Evolutionary conservation across 2,797 vertebrate species (phyloP).

Genomic region (Neosalanx taihuensis): DNA sequence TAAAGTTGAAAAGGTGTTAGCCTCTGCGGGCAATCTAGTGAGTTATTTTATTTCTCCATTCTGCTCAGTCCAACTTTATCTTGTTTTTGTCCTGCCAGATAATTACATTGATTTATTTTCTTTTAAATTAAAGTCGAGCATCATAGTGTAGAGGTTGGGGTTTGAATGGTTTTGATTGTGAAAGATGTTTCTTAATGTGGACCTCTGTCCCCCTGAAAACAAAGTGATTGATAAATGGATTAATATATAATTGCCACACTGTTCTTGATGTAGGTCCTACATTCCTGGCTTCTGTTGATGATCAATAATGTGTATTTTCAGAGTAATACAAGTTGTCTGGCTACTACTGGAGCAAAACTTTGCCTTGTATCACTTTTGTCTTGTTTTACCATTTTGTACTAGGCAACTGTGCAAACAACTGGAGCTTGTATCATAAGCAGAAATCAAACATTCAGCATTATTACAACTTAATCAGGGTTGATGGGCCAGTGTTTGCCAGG

Average conservation of each 20-base stretch:
- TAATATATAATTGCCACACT: slow-evolving; percentile 18
- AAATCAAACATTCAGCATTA: too few species aligned
- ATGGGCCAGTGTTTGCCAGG: background rate
- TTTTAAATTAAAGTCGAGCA: background rate
- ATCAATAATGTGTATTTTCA: slow-evolving; percentile 23
- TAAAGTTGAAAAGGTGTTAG: too few species aligned
- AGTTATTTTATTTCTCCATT: too few species aligned
- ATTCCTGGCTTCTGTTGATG: slow-evolving; percentile 47
- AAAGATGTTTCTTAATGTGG: slow-evolving; percentile 12
- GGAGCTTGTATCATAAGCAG: background rate
- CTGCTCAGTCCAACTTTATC: background rate
- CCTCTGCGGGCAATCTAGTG: too few species aligned
- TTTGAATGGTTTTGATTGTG: background rate
- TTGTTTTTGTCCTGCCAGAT: background rate
- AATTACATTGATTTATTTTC: background rate
- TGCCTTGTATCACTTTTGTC: slow-evolving; percentile 3
- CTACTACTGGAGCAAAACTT: slow-evolving; percentile 47
- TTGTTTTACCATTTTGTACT: background rate
- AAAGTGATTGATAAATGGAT: slow-evolving; percentile 20
- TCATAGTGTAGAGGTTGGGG: background rate
- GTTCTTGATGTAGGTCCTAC: slow-evolving; percentile 32
- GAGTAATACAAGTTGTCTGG: slow-evolving; percentile 17
- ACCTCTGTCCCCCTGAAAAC: slow-evolving; percentile 16
- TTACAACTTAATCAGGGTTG: too few species aligned
- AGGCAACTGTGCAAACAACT: background rate